Evolutionary conservation across 1,140 invertebrate species (phyloP).

Genomic region (Drosophila melanica): DNA sequence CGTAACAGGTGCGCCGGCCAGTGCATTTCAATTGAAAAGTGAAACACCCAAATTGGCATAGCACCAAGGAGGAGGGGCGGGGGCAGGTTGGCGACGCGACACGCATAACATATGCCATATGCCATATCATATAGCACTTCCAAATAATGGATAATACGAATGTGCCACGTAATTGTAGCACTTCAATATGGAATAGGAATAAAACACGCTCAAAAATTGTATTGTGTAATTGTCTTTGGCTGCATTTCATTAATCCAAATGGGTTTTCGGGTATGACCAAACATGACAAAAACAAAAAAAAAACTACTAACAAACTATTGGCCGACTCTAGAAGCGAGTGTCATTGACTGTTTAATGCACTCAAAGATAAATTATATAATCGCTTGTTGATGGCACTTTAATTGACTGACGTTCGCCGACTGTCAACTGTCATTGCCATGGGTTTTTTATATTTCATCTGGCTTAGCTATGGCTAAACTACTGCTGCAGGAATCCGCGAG

Average conservation of each 20-base stretch:
- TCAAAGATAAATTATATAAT: slow-evolving; percentile 45
- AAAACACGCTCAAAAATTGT: background rate
- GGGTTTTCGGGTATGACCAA: slow-evolving; percentile 1
- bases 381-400: slow-evolving; percentile 49
- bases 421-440: slow-evolving; percentile 28
- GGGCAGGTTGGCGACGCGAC: slow-evolving; percentile 18
- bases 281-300: background rate
- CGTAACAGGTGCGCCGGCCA: slow-evolving; percentile 43
- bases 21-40: slow-evolving; percentile 54
- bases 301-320: background rate
- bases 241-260: slow-evolving; percentile 34
- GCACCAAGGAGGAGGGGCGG: background rate
- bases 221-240: slow-evolving; percentile 28
- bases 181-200: background rate
- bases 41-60: slow-evolving; percentile 37
- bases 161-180: slow-evolving; percentile 47
- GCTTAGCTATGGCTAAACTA: background rate
- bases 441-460: background rate
- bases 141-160: slow-evolving; percentile 6
- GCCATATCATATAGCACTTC: slow-evolving; percentile 1
- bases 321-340: slow-evolving; percentile 15
- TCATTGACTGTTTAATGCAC: slow-evolving; percentile 57
- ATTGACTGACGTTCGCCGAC: slow-evolving; percentile 33
- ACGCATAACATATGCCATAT: slow-evolving; percentile 17
- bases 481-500: background rate